Evolutionary conservation across 1,140 invertebrate species (phyloP), one percentile per base, ranked within the genome.

Genomic region (Atta colombica): DNA sequence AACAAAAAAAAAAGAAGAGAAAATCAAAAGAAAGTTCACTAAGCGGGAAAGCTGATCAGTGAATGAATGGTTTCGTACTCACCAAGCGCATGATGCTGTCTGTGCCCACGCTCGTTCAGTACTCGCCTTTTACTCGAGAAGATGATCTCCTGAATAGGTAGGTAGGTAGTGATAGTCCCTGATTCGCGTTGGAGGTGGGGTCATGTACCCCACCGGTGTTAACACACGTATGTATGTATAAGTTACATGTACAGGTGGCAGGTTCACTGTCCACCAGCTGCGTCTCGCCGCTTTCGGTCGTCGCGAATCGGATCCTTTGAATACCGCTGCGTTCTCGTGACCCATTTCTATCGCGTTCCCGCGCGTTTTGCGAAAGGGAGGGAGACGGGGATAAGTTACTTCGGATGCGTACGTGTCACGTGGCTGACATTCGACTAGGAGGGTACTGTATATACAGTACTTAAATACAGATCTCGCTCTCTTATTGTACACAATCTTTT

Each of bases 21-120:
- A 60, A 80, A 51, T 69, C 31, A 18, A 21, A 86, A n/a, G 31
- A 81, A 81, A 63, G 69, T 74, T 61, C 10, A 71, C 72, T 55
- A 89, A 77, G 65, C 21, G 61, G 39, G 61, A 55, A 72, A 69
- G 60, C 72, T 85, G 28, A 88, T 89, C 75, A 84, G 60, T 89
- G 75, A 88, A 90, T 77, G 77, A 89, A 45, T 75, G 49, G 91
- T 88, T 91, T 91, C 53, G 90, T 92, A 93, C 93, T 93, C 92
- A 93, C 93, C 93, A 91, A 93, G 92, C 90, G 92, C 93, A 93
- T 93, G 91, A 91, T 93, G 91, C 89, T 92, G 89, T 93, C 91
- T 93, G 91, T 92, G 89, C 69, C 85, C 65, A 82, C 49, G 53
- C 77, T 87, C 75, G 89, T 75, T 85, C 81, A 77, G 87, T 72